Percentiles rank a stretch among this genome's conserved stretches.
These are phyloP conservation scores for Cosmia trapezina DNA, from an alignment of 2,888 invertebrate genomes.

Conservation along the genomic window DNA sequence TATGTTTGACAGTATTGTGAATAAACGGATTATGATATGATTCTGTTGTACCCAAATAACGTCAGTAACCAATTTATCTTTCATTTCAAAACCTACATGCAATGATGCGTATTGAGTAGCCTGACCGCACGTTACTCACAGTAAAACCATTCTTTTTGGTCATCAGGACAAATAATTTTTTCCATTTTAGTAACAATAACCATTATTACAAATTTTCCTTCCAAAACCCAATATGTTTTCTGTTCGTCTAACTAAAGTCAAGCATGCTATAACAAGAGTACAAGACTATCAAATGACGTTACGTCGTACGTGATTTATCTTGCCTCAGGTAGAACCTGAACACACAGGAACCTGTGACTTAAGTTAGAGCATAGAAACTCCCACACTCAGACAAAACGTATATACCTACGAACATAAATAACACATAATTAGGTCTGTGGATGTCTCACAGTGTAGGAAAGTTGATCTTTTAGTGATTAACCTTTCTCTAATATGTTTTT, in stretches of 20 bases:
- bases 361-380: conserved; percentile 13
- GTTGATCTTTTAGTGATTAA: conserved; percentile 32
- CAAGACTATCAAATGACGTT: conserved; percentile 25
- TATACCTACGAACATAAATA: background rate
- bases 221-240: background rate
- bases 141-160: background rate
- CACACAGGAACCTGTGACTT: conserved; percentile 12
- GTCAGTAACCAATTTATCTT: background rate
- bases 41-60: background rate
- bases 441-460: conserved; percentile 23
- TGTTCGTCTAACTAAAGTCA: background rate
- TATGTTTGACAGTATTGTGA: background rate
- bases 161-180: background rate
- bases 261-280: background rate
- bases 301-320: conserved; percentile 48
- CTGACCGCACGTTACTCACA: background rate
- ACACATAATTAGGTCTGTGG: conserved; percentile 4
- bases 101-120: background rate
- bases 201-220: background rate
- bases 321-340: too few species aligned
- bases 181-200: background rate
- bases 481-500: conserved; percentile 51
- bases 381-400: conserved; percentile 7
- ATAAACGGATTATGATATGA: background rate
- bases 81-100: background rate